These are phyloP conservation scores for Pteronura brasiliensis DNA, from an alignment of 2,113 vertebrate species.

Conservation along the genomic window DNA sequence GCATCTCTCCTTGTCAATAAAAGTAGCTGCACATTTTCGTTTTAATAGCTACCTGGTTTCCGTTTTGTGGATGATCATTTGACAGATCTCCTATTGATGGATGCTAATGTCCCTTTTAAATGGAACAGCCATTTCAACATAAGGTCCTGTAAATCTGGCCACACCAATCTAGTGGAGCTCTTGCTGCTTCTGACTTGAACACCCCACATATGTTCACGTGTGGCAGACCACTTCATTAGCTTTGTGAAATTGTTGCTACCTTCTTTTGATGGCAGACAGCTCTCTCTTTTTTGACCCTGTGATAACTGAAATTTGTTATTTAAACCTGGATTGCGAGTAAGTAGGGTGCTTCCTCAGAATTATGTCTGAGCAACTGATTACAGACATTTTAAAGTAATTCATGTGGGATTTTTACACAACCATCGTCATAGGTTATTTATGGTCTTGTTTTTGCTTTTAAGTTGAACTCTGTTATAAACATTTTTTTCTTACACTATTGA, in stretches of 20 bases:
- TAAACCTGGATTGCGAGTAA: background rate
- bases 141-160: constrained; percentile 15
- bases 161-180: background rate
- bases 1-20: constrained; percentile 43
- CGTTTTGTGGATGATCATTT: constrained; percentile 39
- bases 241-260: background rate
- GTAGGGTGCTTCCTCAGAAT: background rate
- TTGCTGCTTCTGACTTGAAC: constrained; percentile 30
- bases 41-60: constrained; percentile 55
- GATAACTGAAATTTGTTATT: background rate
- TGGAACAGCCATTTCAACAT: constrained; percentile 20
- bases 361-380: background rate
- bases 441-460: constrained; percentile 46
- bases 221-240: background rate
- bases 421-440: background rate
- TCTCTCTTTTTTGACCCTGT: background rate
- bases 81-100: constrained; percentile 42
- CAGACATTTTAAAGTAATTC: background rate
- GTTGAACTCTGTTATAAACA: background rate
- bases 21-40: constrained; percentile 25
- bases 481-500: background rate
- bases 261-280: background rate
- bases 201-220: background rate
- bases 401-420: background rate
- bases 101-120: constrained; percentile 51